Conservation (phyloP, 2,113 vertebrate species). For the Aegithalos caudatus region DNA sequence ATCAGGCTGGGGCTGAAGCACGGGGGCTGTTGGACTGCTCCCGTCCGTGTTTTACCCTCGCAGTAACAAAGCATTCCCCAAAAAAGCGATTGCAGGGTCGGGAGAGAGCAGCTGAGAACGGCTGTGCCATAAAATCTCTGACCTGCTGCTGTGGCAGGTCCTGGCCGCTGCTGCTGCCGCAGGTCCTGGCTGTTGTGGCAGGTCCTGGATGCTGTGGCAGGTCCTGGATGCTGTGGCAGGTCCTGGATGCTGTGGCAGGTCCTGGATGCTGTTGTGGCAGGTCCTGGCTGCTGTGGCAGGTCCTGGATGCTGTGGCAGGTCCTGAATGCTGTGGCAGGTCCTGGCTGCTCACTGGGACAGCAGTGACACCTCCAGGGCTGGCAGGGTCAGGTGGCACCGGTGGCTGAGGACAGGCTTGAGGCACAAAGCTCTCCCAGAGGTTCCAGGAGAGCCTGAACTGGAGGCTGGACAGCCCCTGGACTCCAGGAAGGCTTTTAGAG, state of each 20-base stretch:
- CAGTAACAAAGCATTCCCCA: background rate
- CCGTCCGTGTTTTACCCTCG: background rate
- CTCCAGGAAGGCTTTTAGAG: background rate
- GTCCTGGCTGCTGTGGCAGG: no score
- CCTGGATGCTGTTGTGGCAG: no score
- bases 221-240: no score
- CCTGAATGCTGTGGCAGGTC: no score
- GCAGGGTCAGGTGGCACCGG: accelerated
- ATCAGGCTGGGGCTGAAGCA: background rate
- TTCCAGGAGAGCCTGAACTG: background rate
- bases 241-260: no score
- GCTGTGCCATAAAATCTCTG: background rate
- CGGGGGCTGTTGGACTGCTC: background rate
- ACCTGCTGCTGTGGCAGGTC: no score
- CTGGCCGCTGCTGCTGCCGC: no score
- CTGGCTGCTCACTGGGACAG: no score
- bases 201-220: no score
- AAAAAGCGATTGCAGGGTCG: background rate
- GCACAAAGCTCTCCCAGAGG: background rate
- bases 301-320: no score
- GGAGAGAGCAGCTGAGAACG: background rate
- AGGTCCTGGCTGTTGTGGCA: no score
- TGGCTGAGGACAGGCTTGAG: accelerated
- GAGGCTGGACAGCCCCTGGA: background rate
- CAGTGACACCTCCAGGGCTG: background rate